These are phyloP conservation scores for Atrichornis clamosus DNA, from an alignment of 2,113 vertebrate genomes.

Conservation along the genomic window DNA sequence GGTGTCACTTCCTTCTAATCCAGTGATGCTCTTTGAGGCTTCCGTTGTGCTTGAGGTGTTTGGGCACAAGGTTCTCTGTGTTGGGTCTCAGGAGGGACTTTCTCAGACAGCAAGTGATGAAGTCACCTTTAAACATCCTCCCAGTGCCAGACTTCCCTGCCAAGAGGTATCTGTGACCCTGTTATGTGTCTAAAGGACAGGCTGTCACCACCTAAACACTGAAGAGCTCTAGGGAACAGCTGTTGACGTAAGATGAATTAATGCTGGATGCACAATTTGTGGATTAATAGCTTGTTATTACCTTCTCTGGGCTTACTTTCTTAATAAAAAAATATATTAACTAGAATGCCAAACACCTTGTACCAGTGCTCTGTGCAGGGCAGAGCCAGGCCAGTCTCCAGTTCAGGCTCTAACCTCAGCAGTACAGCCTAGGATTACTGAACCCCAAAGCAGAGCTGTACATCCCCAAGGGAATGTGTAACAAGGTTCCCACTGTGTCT, in stretches of 20 bases:
- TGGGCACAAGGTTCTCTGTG: background rate
- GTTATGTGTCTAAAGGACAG: background rate
- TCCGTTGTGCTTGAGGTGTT: accelerated
- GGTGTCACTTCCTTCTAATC: background rate
- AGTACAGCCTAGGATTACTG: background rate
- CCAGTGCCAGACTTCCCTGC: background rate
- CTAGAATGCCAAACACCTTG: background rate
- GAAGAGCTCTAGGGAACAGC: background rate
- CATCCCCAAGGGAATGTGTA: background rate
- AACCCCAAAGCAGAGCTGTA: background rate
- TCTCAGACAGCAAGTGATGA: background rate
- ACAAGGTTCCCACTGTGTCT: background rate
- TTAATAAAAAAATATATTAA: background rate
- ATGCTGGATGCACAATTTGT: background rate
- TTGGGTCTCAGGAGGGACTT: background rate
- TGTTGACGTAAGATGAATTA: background rate
- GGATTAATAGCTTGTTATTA: background rate
- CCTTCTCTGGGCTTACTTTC: background rate
- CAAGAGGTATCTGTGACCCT: background rate
- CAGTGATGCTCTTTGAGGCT: background rate
- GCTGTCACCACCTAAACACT: background rate
- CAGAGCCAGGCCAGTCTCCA: background rate
- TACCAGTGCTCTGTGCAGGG: background rate
- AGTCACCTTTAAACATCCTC: background rate
- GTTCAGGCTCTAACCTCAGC: background rate